These are phyloP conservation scores for Enteromius treurensis DNA, from an alignment of 2,797 vertebrate genomes.

Conservation along the genomic window DNA sequence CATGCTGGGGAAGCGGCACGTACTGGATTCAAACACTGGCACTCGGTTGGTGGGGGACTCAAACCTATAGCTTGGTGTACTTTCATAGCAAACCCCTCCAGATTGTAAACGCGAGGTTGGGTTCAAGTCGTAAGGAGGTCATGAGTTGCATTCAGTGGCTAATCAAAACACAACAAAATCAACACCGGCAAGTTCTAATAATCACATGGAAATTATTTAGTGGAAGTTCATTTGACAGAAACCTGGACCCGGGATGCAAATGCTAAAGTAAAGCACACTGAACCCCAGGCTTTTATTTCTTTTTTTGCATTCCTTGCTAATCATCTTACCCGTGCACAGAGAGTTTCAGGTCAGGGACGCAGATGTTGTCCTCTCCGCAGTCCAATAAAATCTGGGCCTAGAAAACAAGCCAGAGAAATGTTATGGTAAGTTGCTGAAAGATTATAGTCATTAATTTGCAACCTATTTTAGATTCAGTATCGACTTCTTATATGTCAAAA, in stretches of 20 bases:
- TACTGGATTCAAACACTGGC: constrained; percentile 56
- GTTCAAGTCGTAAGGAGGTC: background rate
- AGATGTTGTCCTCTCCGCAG: constrained; percentile 94
- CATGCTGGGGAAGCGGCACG: constrained; percentile 53
- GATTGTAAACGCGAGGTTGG: background rate
- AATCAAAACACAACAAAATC: constrained; percentile 5
- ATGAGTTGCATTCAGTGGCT: background rate
- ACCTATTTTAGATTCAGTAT: background rate
- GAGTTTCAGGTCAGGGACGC: constrained; percentile 91
- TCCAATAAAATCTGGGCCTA: constrained; percentile 92
- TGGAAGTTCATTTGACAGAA: constrained; percentile 2
- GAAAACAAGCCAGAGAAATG: constrained; percentile 45
- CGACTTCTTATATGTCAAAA: background rate
- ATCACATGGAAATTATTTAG: constrained; percentile 36
- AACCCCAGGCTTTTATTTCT: background rate
- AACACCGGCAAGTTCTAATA: background rate
- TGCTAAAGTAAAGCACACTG: constrained; percentile 10
- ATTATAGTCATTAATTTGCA: background rate
- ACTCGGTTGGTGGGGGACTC: constrained; percentile 49
- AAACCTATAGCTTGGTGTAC: constrained; percentile 47
- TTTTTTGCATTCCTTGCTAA: constrained; percentile 44
- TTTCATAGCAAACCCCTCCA: constrained; percentile 52
- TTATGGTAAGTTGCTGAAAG: background rate
- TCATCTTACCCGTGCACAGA: constrained; percentile 83
- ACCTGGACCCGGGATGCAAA: constrained; percentile 37